Evolutionary conservation across 2,797 vertebrate species (phyloP).

Genomic region (Triplophysa yarkandensis): DNA sequence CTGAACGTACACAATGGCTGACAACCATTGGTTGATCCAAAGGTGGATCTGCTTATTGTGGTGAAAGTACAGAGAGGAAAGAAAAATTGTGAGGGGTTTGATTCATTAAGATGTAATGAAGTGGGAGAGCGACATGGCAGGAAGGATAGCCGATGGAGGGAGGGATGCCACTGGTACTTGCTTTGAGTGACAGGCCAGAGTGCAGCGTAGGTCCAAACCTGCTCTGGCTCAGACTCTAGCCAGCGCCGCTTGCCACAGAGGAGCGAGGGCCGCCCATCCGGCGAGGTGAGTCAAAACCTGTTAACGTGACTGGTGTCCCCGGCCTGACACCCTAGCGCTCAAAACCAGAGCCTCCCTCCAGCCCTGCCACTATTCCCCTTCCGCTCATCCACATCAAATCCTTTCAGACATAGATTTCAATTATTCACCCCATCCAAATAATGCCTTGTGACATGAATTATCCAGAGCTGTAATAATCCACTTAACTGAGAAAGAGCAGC

Average conservation of each 20-base stretch:
- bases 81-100: slow-evolving; percentile 52
- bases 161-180: slow-evolving; percentile 29
- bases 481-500: slow-evolving; percentile 86
- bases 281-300: slow-evolving; percentile 82
- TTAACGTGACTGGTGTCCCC: slow-evolving; percentile 80
- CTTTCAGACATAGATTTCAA: slow-evolving; percentile 90
- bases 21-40: not conserved
- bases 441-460: slow-evolving; percentile 89
- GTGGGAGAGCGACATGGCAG: slow-evolving; percentile 18
- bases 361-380: slow-evolving; percentile 77
- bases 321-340: slow-evolving; percentile 65
- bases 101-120: slow-evolving; percentile 57
- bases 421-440: slow-evolving; percentile 89
- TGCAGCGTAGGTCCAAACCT: slow-evolving; percentile 62
- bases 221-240: slow-evolving; percentile 54
- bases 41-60: not conserved
- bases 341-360: slow-evolving; percentile 60
- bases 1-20: not conserved
- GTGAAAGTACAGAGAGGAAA: slow-evolving; percentile 22
- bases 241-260: slow-evolving; percentile 63
- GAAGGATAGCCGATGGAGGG: slow-evolving; percentile 23
- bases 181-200: slow-evolving; percentile 32
- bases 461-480: slow-evolving; percentile 86
- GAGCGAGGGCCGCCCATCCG: slow-evolving; percentile 70
- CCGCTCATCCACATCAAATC: slow-evolving; percentile 85